These are phyloP conservation scores for Stenopsyche tienmushanensis DNA, from an alignment of 1,140 invertebrate species.

Conservation along the genomic window DNA sequence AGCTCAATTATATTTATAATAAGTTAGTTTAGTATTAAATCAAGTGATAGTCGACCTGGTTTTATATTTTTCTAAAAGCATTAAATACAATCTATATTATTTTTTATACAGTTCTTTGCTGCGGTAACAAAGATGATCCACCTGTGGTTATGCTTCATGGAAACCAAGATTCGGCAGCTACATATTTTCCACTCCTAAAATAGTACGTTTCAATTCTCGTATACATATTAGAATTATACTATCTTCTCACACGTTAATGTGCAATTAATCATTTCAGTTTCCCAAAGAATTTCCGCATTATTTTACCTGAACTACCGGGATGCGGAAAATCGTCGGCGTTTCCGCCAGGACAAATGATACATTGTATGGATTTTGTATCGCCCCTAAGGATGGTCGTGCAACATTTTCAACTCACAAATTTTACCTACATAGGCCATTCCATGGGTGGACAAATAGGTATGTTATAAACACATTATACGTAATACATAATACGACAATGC, in stretches of 20 bases:
- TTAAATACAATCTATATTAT: not conserved
- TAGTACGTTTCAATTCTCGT: constrained; percentile 20
- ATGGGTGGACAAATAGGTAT: constrained; percentile 37
- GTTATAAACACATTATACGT: too few relatives aligned
- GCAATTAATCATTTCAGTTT: constrained; percentile 16
- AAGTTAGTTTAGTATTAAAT: not conserved
- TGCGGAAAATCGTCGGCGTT: constrained; percentile 30
- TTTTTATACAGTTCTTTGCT: constrained; percentile 24
- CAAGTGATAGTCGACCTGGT: not conserved
- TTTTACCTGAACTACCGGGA: constrained; percentile 34
- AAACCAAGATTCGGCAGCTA: constrained; percentile 19
- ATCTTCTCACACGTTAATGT: too few relatives aligned
- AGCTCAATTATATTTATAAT: constrained; percentile 13
- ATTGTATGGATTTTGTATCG: constrained; percentile 19
- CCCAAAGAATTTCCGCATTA: constrained; percentile 24
- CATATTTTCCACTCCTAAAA: constrained; percentile 25
- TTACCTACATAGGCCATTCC: constrained; percentile 35
- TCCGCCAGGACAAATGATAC: constrained; percentile 24
- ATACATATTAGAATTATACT: too few relatives aligned
- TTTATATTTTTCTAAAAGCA: not conserved
- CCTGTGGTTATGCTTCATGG: constrained; percentile 25
- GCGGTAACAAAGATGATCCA: constrained; percentile 2
- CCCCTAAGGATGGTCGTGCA: constrained; percentile 26
- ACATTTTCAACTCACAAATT: constrained; percentile 32
- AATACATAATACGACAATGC: not conserved